Percentiles rank a stretch among this genome's conserved stretches.
phyloP scores from a whole-genome alignment of 2,888 invertebrate species.

The Troides aeacus region DNA sequence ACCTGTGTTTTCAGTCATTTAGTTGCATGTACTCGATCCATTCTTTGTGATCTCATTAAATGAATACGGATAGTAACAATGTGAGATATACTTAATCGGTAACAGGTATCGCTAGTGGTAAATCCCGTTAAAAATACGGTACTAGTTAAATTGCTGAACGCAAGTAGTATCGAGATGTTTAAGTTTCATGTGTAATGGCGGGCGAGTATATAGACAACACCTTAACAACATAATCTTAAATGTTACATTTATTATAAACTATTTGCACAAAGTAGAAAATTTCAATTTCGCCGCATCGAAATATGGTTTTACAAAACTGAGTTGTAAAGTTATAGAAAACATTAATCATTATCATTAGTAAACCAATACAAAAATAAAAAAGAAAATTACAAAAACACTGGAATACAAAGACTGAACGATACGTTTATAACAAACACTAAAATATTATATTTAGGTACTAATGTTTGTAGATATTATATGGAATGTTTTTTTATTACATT shows the following conservation, averaged over 20 bases:
- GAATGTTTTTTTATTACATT: conserved; percentile 22
- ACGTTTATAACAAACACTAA: conserved; percentile 14
- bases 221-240: not conserved
- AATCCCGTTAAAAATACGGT: too few species aligned
- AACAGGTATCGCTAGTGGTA: not conserved
- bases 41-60: not conserved
- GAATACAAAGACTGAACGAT: conserved; percentile 9
- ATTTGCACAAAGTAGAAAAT: not conserved
- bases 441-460: conserved; percentile 4
- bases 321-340: not conserved
- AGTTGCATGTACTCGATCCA: conserved; percentile 29
- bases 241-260: not conserved
- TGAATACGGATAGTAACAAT: not conserved
- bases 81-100: not conserved
- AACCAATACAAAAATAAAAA: not conserved
- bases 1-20: conserved; percentile 57
- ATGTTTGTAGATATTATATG: conserved; percentile 22
- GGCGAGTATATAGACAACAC: not conserved
- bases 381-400: not conserved
- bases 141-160: too few species aligned
- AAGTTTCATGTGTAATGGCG: not conserved
- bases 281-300: not conserved
- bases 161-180: too few species aligned
- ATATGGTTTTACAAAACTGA: not conserved
- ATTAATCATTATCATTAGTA: not conserved